Evolutionary conservation across 2,888 invertebrate species (phyloP).

Genomic region (Flabesymbios commensalis): DNA sequence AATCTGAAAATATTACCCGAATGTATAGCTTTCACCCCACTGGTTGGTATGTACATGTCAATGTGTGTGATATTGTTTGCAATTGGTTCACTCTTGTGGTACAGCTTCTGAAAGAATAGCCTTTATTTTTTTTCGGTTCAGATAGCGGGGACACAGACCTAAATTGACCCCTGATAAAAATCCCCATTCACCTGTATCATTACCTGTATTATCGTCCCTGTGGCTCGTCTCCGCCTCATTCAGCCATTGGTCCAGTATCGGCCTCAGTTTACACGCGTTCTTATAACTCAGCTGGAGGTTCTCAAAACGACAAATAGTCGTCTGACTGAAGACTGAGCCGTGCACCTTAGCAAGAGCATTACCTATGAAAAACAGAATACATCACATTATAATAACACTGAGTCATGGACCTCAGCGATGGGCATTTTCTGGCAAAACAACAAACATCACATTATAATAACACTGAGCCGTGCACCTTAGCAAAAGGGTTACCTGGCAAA

Average conservation of each 20-base stretch:
- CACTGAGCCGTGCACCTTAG: constrained; percentile 95
- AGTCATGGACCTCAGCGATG: neutral
- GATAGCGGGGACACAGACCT: too few species aligned
- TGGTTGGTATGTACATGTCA: too few species aligned
- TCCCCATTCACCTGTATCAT: too few species aligned
- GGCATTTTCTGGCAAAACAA: too few species aligned
- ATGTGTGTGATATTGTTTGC: too few species aligned
- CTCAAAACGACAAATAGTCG: constrained; percentile 53
- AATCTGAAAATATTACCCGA: too few species aligned
- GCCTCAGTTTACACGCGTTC: constrained; percentile 40
- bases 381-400: too few species aligned
- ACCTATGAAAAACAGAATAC: constrained; percentile 19
- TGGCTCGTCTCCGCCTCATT: constrained; percentile 54
- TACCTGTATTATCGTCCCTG: constrained; percentile 28
- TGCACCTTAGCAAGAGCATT: constrained; percentile 93
- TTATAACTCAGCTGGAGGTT: constrained; percentile 39
- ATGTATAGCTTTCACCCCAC: too few species aligned
- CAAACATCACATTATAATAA: constrained; percentile 61
- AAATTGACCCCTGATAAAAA: too few species aligned
- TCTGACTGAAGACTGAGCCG: constrained; percentile 79
- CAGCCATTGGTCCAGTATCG: constrained; percentile 38
- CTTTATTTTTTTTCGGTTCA: too few species aligned
- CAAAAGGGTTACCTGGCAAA: constrained; percentile 74
- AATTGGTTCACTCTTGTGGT: too few species aligned
- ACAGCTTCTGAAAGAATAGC: too few species aligned